phyloP scores from a whole-genome alignment of 1,140 invertebrate species.

The Pissodes strobi region DNA sequence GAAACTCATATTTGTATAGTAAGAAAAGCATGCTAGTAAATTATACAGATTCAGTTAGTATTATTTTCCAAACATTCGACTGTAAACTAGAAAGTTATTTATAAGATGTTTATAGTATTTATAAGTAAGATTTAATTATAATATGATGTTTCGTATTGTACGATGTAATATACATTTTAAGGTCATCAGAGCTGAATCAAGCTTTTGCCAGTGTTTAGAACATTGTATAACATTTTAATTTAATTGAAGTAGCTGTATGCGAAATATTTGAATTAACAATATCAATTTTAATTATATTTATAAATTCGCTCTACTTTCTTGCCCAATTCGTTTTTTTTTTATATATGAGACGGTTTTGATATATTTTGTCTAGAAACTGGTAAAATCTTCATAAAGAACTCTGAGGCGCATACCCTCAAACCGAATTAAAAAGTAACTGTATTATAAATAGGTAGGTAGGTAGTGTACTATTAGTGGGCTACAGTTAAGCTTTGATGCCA shows the following conservation, averaged over 20 bases:
- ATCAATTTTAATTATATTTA: no score
- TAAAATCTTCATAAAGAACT: slow-evolving; percentile 4
- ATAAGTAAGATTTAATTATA: slow-evolving; percentile 48
- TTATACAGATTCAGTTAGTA: no score
- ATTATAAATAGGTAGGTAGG: slow-evolving; percentile 48
- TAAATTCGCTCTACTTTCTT: no score
- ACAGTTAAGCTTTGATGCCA: slow-evolving; percentile 55
- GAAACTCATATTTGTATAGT: no score
- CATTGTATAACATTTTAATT: no score
- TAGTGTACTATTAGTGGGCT: slow-evolving; percentile 51
- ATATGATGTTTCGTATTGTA: slow-evolving; percentile 44
- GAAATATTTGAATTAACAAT: neutral
- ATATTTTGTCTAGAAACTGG: neutral
- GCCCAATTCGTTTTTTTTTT: no score
- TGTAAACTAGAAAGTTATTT: slow-evolving; percentile 12
- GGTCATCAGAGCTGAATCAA: neutral
- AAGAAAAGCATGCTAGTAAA: no score
- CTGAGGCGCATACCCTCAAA: slow-evolving; percentile 41
- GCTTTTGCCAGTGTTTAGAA: neutral
- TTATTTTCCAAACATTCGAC: no score
- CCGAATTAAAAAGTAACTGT: slow-evolving; percentile 52
- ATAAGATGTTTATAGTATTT: slow-evolving; percentile 48
- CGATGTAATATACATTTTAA: slow-evolving; percentile 40
- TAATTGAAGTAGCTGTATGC: no score
- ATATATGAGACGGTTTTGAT: no score